Evolutionary conservation across 2,888 invertebrate genomes (phyloP).

Genomic region (Pseudococcus viburni): DNA sequence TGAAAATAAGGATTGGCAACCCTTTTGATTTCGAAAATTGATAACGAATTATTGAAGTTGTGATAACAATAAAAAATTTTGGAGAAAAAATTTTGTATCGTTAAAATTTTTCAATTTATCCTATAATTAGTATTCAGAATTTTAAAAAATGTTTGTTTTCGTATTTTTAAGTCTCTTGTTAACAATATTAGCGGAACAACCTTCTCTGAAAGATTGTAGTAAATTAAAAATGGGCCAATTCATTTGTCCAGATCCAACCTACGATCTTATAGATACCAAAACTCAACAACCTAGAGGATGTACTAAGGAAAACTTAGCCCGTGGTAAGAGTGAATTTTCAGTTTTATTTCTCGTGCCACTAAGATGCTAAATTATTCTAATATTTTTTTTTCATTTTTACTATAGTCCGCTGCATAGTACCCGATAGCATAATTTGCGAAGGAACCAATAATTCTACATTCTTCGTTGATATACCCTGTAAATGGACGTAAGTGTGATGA

Average conservation of each 20-base stretch:
- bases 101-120: neutral
- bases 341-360: neutral
- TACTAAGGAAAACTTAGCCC: constrained; percentile 83
- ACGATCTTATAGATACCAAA: constrained; percentile 84
- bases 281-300: constrained; percentile 92
- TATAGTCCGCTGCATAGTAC: constrained; percentile 73
- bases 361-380: neutral
- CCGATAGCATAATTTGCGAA: constrained; percentile 85
- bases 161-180: neutral
- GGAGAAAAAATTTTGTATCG: neutral
- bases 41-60: neutral
- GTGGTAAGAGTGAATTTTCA: constrained; percentile 74
- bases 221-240: constrained; percentile 84
- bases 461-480: constrained; percentile 86
- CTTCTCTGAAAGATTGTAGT: constrained; percentile 75
- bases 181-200: neutral
- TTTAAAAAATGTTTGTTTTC: neutral
- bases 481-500: constrained; percentile 88
- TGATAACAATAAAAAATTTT: neutral
- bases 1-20: neutral
- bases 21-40: neutral
- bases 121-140: neutral
- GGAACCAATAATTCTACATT: constrained; percentile 87
- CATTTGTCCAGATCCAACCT: constrained; percentile 79
- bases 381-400: neutral